Evolutionary conservation across 2,888 invertebrate genomes (phyloP).

Genomic region (Euproctis similis): DNA sequence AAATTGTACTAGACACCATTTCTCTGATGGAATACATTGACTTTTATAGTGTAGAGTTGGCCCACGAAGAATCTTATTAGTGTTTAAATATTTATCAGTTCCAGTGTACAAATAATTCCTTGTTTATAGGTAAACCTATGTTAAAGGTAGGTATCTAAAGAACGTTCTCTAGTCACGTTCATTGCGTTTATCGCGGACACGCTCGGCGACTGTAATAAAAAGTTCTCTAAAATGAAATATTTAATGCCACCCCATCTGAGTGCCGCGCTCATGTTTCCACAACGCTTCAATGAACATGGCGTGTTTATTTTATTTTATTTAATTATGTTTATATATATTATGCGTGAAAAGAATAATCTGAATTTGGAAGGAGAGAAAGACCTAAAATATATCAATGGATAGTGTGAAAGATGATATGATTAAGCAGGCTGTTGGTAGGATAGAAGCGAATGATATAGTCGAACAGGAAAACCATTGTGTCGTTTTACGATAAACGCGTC

Average conservation of each 20-base stretch:
- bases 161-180: constrained; percentile 66
- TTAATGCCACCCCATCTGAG: constrained; percentile 60
- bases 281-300: constrained; percentile 42
- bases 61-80: not conserved
- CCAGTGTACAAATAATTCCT: constrained; percentile 23
- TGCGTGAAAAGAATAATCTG: too few relatives aligned
- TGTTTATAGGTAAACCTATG: constrained; percentile 30
- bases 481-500: too few relatives aligned
- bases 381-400: too few relatives aligned
- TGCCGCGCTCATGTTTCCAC: constrained; percentile 39
- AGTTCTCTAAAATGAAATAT: constrained; percentile 75
- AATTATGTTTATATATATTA: too few relatives aligned
- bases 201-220: constrained; percentile 68
- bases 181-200: constrained; percentile 67
- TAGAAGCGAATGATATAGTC: too few relatives aligned
- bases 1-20: not conserved
- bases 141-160: constrained; percentile 49
- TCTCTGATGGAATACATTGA: not conserved
- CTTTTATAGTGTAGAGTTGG: not conserved
- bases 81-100: constrained; percentile 7
- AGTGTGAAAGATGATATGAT: too few relatives aligned
- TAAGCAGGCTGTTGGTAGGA: too few relatives aligned
- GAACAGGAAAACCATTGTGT: too few relatives aligned
- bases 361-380: too few relatives aligned
- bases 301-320: constrained; percentile 51